Conservation (phyloP, 92 coral and sea anemone genomes). For the Parazoanthus swiftii region DNA sequence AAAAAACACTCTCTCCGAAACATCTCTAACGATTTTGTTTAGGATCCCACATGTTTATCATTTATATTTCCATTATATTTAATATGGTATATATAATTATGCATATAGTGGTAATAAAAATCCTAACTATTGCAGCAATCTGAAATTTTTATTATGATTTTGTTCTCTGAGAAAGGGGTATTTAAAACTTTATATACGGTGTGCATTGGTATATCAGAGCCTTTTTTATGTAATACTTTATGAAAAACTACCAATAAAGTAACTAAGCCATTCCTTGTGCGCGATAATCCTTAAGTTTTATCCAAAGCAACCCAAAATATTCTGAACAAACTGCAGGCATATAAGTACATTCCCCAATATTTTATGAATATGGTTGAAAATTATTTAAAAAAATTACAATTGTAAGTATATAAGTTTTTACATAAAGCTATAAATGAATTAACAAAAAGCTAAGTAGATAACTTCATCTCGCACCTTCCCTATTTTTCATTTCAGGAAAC, state of each 20-base stretch:
- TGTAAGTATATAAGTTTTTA: not conserved
- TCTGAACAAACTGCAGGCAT: not conserved
- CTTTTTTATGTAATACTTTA: conserved; percentile 1
- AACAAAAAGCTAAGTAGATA: not conserved
- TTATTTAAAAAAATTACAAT: not conserved
- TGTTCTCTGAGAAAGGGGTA: conserved; percentile 1
- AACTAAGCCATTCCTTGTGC: conserved; percentile 8
- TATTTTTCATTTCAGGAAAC: conserved; percentile 5
- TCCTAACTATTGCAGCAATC: too few relatives aligned
- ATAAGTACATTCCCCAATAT: not conserved
- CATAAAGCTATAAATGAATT: conserved; percentile 1
- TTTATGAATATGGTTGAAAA: conserved; percentile 5
- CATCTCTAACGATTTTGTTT: too few relatives aligned
- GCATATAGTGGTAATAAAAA: too few relatives aligned
- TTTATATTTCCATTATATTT: too few relatives aligned
- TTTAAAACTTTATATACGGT: not conserved
- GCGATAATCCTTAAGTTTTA: not conserved
- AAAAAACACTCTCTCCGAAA: too few relatives aligned
- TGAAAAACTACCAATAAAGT: not conserved
- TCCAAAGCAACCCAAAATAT: not conserved
- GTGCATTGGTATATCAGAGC: conserved; percentile 2
- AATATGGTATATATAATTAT: too few relatives aligned
- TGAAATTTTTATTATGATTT: too few relatives aligned
- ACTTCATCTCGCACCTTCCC: not conserved
- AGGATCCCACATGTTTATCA: too few relatives aligned